These are phyloP conservation scores for Dipus sagitta DNA, from an alignment of 2,797 vertebrate genomes.

Conservation along the genomic window DNA sequence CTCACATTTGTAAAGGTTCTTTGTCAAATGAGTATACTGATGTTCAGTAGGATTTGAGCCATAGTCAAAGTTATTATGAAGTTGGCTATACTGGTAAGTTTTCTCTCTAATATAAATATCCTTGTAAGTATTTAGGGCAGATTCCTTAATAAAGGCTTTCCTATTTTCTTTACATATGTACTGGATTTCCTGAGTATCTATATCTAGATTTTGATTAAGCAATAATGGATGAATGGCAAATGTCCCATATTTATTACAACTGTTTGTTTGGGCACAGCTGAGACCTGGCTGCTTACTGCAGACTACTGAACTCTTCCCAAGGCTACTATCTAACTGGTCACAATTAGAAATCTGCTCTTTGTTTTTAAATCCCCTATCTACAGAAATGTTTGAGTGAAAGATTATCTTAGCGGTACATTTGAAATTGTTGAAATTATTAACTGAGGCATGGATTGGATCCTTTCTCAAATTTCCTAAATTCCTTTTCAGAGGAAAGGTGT, in stretches of 20 bases:
- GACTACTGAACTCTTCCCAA: background rate
- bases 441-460: background rate
- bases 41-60: background rate
- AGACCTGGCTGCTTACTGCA: background rate
- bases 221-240: background rate
- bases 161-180: background rate
- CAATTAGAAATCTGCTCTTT: background rate
- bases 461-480: background rate
- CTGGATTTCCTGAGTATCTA: background rate
- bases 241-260: background rate
- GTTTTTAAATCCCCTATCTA: background rate
- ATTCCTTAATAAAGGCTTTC: background rate
- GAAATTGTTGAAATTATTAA: background rate
- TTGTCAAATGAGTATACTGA: background rate
- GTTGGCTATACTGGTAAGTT: background rate
- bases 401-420: background rate
- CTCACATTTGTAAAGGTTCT: background rate
- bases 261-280: background rate
- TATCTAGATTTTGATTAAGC: background rate
- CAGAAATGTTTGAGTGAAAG: background rate
- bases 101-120: background rate
- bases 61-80: background rate
- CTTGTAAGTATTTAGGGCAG: background rate
- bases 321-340: background rate
- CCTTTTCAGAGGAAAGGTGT: background rate